phyloP scores from a whole-genome alignment of 2,888 invertebrate species.

The Pyrrhia umbra region DNA sequence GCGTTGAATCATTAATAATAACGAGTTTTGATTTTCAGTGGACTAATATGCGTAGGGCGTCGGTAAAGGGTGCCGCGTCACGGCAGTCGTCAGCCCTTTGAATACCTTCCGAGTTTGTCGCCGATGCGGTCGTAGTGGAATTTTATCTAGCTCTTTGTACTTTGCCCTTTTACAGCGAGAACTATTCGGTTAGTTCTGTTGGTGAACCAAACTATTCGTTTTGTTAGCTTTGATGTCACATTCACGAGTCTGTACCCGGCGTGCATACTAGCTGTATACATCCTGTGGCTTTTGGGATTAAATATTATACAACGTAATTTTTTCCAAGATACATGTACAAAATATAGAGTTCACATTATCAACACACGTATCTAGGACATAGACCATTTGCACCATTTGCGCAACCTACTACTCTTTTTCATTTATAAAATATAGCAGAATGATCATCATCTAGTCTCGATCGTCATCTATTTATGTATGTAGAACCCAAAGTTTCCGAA shows the following conservation, averaged over 20 bases:
- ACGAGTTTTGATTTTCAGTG: conserved; percentile 89
- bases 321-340: conserved; percentile 4
- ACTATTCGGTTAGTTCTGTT: conserved; percentile 86
- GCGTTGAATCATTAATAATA: conserved; percentile 88
- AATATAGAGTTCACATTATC: not conserved
- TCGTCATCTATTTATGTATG: no score
- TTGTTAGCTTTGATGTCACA: conserved; percentile 80
- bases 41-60: conserved; percentile 88
- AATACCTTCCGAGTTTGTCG: conserved; percentile 88
- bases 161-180: conserved; percentile 84
- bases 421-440: no score
- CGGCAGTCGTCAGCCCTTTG: conserved; percentile 81
- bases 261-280: conserved; percentile 19
- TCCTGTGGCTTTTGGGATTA: conserved; percentile 24
- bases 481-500: conserved; percentile 30
- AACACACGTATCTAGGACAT: not conserved
- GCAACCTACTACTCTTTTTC: no score
- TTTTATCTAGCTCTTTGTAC: conserved; percentile 89
- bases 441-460: not conserved
- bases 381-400: not conserved
- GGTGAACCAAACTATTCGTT: conserved; percentile 83
- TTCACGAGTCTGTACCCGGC: conserved; percentile 33
- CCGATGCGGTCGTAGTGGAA: conserved; percentile 87
- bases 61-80: conserved; percentile 85
- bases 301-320: conserved; percentile 42